Percentiles rank a stretch among this genome's conserved stretches.
Evolutionary conservation across 2,113 vertebrate species (phyloP).

Genomic region (Crotalus tigris): DNA sequence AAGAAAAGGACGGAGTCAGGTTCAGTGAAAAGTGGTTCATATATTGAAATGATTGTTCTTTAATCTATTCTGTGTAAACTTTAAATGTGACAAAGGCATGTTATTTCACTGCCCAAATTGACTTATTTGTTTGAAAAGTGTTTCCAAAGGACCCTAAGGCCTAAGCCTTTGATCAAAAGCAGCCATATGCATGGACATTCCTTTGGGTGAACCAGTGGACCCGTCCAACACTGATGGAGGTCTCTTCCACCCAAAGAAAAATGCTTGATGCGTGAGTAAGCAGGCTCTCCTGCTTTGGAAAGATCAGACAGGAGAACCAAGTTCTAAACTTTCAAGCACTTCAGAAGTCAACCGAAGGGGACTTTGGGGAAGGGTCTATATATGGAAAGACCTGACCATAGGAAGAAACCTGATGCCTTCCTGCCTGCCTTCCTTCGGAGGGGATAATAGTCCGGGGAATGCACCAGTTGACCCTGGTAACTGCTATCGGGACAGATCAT

Average conservation of each 20-base stretch:
- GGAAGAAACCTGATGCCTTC: too few species aligned
- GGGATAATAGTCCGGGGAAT: too few species aligned
- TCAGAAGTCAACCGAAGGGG: background rate
- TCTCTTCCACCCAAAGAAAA: too few species aligned
- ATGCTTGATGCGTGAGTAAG: too few species aligned
- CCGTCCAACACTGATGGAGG: too few species aligned
- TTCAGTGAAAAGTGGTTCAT: background rate
- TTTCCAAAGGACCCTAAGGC: constrained; percentile 68
- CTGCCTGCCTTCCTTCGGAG: too few species aligned
- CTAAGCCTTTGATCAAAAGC: too few species aligned
- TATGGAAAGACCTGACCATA: too few species aligned
- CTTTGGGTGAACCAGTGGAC: too few species aligned
- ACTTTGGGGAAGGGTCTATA: background rate
- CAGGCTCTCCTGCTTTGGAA: background rate
- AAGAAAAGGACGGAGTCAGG: background rate
- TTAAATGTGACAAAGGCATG: background rate
- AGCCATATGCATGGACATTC: too few species aligned
- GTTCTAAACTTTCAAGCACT: background rate
- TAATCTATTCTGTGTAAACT: background rate
- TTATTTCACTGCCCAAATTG: background rate
- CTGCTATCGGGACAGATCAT: too few species aligned
- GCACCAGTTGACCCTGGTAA: too few species aligned
- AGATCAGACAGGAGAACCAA: background rate
- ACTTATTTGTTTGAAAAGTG: constrained; percentile 67
- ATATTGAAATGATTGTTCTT: background rate